Percentiles rank a stretch among this genome's conserved stretches.
These are phyloP conservation scores for Pterocles orientalis DNA, from an alignment of 2,113 vertebrate species.

Conservation along the genomic window DNA sequence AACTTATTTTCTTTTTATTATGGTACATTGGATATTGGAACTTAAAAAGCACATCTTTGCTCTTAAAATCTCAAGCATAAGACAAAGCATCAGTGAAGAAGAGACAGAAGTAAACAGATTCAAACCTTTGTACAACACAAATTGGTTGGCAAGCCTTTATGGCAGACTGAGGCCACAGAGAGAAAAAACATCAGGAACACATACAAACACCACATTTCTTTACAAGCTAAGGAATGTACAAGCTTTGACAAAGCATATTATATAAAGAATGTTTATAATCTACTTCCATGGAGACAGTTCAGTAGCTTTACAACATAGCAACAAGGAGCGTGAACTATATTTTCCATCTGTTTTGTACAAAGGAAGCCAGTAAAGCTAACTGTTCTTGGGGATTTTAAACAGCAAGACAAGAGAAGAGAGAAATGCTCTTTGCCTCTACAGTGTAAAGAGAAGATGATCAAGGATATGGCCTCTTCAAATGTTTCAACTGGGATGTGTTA, in stretches of 20 bases:
- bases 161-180: neutral
- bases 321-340: slow-evolving; percentile 15
- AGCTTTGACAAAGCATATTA: slow-evolving; percentile 37
- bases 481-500: neutral
- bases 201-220: slow-evolving; percentile 37
- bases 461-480: neutral
- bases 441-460: neutral
- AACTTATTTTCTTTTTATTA: neutral
- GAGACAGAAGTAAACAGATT: neutral
- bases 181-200: slow-evolving; percentile 39
- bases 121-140: neutral
- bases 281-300: slow-evolving; percentile 51
- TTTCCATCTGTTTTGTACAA: slow-evolving; percentile 47
- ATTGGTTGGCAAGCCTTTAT: neutral
- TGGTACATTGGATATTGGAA: neutral
- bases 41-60: neutral
- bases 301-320: slow-evolving; percentile 48
- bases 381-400: neutral
- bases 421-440: neutral
- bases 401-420: neutral
- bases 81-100: neutral
- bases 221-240: slow-evolving; percentile 44
- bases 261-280: slow-evolving; percentile 59
- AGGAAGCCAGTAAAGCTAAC: neutral
- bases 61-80: neutral